A percentile compares a stretch with the other conserved stretches of the same genome.
Evolutionary conservation across 1,140 invertebrate genomes (phyloP).

Genomic region (Pristionchus pacificus): DNA sequence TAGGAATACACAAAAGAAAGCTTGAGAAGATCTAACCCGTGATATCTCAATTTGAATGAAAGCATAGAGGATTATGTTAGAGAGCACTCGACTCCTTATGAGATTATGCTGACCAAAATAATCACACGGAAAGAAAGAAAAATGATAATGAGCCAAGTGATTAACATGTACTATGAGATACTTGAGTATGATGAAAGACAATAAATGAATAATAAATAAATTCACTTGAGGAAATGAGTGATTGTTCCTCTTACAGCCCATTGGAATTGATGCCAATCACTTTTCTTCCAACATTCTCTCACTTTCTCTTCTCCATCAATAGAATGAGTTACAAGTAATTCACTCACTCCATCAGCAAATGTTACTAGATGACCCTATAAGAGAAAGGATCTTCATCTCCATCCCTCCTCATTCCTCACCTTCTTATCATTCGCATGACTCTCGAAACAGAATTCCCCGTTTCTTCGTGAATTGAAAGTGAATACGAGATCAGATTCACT

Average conservation of each 20-base stretch:
- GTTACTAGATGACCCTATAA: neutral
- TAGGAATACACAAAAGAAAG: no score
- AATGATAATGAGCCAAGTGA: neutral
- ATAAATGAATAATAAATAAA: neutral
- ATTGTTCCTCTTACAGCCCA: constrained; percentile 30
- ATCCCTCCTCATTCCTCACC: no score
- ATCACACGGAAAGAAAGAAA: neutral
- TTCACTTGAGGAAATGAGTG: constrained; percentile 25
- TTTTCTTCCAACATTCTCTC: constrained; percentile 26
- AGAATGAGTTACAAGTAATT: neutral
- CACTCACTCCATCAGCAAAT: neutral
- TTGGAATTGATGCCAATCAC: constrained; percentile 26
- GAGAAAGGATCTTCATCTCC: no score
- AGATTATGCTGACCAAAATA: neutral
- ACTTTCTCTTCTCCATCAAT: neutral
- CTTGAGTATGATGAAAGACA: no score
- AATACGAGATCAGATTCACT: constrained; percentile 25
- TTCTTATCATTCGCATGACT: neutral
- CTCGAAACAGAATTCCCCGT: constrained; percentile 27
- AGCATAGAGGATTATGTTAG: no score
- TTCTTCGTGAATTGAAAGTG: constrained; percentile 26
- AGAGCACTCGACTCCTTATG: no score
- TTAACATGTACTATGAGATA: neutral
- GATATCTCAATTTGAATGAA: no score
- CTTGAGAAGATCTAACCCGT: no score